Evolutionary conservation across 2,797 vertebrate genomes (phyloP), one percentile per base, ranked within the genome.

Genomic region (Hemitrygon akajei): DNA sequence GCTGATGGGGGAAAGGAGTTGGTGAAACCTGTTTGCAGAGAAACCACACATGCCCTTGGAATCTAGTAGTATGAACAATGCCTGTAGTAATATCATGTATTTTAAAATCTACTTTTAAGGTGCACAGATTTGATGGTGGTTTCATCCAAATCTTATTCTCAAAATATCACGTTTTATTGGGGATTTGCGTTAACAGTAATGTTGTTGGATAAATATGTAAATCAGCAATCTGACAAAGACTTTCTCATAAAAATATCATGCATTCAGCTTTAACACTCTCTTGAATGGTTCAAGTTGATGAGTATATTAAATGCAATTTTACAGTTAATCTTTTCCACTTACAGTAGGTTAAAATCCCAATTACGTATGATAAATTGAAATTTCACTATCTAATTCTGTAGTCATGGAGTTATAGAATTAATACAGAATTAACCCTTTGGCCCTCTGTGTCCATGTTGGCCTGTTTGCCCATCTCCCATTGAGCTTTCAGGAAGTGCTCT

Each of bases 41-140:
- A 93, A 47, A 76, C 40, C 76, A 37, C 69, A 93, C 9, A 10
- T 30, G n/a, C 91, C 71, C 40, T 16, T 58, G 71, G 40, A 40
- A 75, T 75, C 71, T 58, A 22, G 18, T 89, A 34, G 60, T 69
- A 75, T 71, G 71, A 93, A 92, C 91, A 92, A 75, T 40, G 91
- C 40, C 40, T 92, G 22, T 73, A 92, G 58, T 93, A 93, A 93
- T 40, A 75, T 76, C 71, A 56, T 11, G 30, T 76, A 47, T 58
- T 56, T 25, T 93, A 73, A 93, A 18, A n/a, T 93, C 47, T 16
- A 58, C 47, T 93, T 93, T 91, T 93, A 93, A 56, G 91, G 56
- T 76, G 10, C 30, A 47, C 14, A 30, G 37, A 89, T 93, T 93
- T 73, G 91, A 40, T 93, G 71, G 27, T 76, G 34, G 71, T 93